Evolutionary conservation across 1,140 invertebrate genomes (phyloP).

Genomic region (Heliconius melpomene): DNA sequence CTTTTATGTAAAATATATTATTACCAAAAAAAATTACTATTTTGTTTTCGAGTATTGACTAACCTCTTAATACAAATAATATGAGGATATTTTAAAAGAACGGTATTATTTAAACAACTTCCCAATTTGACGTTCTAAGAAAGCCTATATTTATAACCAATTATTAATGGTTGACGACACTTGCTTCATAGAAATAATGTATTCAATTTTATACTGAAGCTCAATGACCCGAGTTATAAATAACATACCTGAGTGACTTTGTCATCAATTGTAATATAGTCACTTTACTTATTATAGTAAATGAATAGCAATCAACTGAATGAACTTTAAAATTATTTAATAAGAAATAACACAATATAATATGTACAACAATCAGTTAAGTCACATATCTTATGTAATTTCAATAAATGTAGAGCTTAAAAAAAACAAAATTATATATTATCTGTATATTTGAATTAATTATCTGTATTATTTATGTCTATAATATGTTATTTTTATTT

Average conservation of each 20-base stretch:
- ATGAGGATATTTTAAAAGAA: neutral
- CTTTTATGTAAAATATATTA: too few relatives aligned
- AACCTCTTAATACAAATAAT: too few relatives aligned
- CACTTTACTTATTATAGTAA: neutral
- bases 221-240: slow-evolving; percentile 3
- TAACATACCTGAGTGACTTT: neutral
- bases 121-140: neutral
- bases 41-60: too few relatives aligned
- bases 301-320: neutral
- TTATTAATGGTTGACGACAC: slow-evolving; percentile 3
- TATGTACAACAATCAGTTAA: too few relatives aligned
- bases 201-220: slow-evolving; percentile 6
- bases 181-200: neutral
- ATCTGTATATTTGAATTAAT: neutral
- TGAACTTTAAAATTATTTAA: neutral
- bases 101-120: neutral
- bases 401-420: too few relatives aligned
- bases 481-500: neutral
- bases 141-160: neutral
- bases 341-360: neutral
- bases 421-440: neutral
- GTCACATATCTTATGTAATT: too few relatives aligned
- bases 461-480: neutral
- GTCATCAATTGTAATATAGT: slow-evolving; percentile 7
- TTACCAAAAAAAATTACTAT: too few relatives aligned